Base-by-base conservation (phyloP, 2,797 vertebrate genomes). In the Enteromius unitaeniatus region DNA sequence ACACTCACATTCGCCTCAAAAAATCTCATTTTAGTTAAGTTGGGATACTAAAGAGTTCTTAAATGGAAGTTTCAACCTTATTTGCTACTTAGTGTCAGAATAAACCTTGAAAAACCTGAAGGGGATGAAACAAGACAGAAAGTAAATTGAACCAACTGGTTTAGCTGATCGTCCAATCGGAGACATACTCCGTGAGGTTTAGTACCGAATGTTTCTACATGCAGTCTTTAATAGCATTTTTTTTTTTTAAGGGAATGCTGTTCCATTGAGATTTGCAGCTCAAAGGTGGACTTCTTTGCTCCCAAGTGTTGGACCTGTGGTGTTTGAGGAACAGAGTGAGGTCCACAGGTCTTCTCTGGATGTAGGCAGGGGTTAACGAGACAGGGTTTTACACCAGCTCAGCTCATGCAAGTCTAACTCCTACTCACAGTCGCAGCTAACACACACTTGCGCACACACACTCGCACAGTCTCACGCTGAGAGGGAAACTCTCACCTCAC, bases 401-500 rank as follows among this genome's bases (percentile, higher is more conserved):
- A 55, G 72, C 76, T 87, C 83, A 85, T 82, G 62, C 79, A 79
- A 82, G 69, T 85, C 80, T 76, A 75, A 83, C 84, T 76, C 83
- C 77, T 83, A 78, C 84, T 85, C 76, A 26, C 75, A 77, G 81
- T 84, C 55, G 37, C 76, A 70, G 84, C 81, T 84, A 77, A 34
- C 69, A 84, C 77, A 78, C 74, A 78, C 72, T 65, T 65, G 9
- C 78, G 53, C 81, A 49, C 69, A 86, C 68, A 60, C 40, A 83
- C 82, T 64, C 79, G 49, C 69, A 73, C 73, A 72, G 42, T 62
- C 74, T 70, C 67, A 64, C 45, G 26, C 78, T 83, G 74, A 47
- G 80, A 86, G 79, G 86, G 79, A 87, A 85, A 76, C 80, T 87
- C 86, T 83, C 86, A 83, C 86, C 80, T 87, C 81, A 69, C 31